Conservation (phyloP, 2,888 invertebrate species). For the Conops quadrifasciatus region DNA sequence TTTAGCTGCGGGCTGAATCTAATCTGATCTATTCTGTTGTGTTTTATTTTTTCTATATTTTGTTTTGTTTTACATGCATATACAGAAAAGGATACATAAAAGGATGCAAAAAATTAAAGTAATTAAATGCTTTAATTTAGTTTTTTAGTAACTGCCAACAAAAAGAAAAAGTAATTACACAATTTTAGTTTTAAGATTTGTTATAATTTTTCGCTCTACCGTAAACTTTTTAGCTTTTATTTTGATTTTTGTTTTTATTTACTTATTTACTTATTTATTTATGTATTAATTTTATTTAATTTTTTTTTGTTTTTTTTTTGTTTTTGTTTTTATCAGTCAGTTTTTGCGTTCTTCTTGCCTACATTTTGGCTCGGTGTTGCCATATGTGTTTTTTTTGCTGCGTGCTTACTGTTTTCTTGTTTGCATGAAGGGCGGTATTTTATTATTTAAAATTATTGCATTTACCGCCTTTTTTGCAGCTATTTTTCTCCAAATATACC, state of each 20-base stretch:
- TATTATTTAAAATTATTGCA: constrained; percentile 31
- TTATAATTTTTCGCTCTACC: constrained; percentile 20
- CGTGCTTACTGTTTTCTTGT: constrained; percentile 7
- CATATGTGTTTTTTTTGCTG: background rate
- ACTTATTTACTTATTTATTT: constrained; percentile 6
- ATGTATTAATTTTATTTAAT: background rate
- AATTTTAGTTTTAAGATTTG: no score
- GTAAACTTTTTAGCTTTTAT: constrained; percentile 27
- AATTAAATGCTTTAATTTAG: no score
- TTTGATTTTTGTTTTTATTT: constrained; percentile 40
- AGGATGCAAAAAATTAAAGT: constrained; percentile 37
- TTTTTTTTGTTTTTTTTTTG: constrained; percentile 14
- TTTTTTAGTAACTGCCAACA: no score
- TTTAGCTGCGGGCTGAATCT: constrained; percentile 41
- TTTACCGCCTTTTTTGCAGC: constrained; percentile 1
- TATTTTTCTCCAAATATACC: no score
- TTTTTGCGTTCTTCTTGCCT: background rate
- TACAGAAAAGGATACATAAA: background rate
- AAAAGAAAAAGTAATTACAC: no score
- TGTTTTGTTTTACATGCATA: constrained; percentile 28
- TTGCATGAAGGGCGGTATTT: background rate
- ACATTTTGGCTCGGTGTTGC: background rate
- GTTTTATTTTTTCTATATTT: constrained; percentile 37
- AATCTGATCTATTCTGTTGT: constrained; percentile 48
- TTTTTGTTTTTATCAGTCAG: constrained; percentile 2